These are phyloP conservation scores for Harpagifer antarcticus DNA, from an alignment of 2,797 vertebrate genomes.

Conservation along the genomic window DNA sequence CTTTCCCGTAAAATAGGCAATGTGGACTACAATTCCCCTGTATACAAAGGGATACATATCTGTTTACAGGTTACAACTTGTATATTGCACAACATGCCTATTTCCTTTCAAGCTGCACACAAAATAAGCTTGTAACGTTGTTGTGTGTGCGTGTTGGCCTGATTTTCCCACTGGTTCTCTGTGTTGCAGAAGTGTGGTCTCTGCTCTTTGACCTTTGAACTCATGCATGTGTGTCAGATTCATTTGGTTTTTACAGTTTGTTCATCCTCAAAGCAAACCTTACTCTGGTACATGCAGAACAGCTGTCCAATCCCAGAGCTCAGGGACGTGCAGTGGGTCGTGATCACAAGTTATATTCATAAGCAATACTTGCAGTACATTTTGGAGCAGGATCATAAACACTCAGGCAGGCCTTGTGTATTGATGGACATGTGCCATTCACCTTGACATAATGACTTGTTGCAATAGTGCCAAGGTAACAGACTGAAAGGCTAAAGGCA, in stretches of 20 bases:
- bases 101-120: neutral
- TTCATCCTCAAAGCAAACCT: conserved; percentile 48
- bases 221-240: neutral
- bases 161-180: neutral
- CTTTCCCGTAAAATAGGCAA: too few relatives aligned
- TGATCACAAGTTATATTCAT: conserved; percentile 3
- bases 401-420: neutral
- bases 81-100: conserved; percentile 29
- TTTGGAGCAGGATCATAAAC: conserved; percentile 1
- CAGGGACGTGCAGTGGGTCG: conserved; percentile 1
- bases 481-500: conserved; percentile 4
- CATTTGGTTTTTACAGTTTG: conserved; percentile 29
- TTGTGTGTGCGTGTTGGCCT: neutral
- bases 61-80: conserved; percentile 40
- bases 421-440: conserved; percentile 16
- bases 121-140: neutral
- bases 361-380: neutral
- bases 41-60: neutral
- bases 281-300: conserved; percentile 21
- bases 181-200: neutral
- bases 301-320: conserved; percentile 24
- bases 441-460: conserved; percentile 4
- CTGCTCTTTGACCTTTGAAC: conserved; percentile 60
- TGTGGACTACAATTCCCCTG: neutral
- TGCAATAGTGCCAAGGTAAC: neutral